Conservation (phyloP, 2,113 vertebrate genomes). For the Chloroceryle aenea region DNA sequence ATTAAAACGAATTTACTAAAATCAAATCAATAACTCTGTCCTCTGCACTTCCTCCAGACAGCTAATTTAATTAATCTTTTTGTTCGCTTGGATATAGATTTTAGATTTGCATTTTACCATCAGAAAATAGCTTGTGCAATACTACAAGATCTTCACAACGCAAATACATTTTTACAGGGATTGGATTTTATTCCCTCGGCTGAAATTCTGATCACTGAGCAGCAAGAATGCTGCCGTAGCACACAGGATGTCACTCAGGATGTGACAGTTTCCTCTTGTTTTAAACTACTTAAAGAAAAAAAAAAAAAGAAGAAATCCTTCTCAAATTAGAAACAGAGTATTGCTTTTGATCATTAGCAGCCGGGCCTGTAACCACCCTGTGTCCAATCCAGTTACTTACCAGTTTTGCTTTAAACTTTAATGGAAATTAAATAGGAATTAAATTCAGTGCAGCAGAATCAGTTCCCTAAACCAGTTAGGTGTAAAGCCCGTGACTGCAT, state of each 20-base stretch:
- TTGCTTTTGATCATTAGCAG: conserved; percentile 4
- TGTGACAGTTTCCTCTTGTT: conserved; percentile 75
- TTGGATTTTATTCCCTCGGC: conserved; percentile 77
- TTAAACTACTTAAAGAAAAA: conserved; percentile 47
- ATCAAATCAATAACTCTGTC: conserved; percentile 76
- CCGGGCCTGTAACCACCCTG: not conserved
- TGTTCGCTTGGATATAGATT: conserved; percentile 74
- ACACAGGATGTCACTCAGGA: conserved; percentile 83
- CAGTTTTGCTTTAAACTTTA: not conserved
- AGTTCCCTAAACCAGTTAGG: not conserved
- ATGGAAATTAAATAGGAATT: not conserved
- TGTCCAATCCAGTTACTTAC: not conserved
- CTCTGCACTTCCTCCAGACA: conserved; percentile 73
- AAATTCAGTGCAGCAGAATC: not conserved
- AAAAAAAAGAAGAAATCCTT: not conserved
- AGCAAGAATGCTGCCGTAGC: conserved; percentile 63
- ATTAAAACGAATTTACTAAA: conserved; percentile 74
- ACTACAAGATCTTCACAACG: conserved; percentile 70
- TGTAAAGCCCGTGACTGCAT: not conserved
- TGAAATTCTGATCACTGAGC: conserved; percentile 75
- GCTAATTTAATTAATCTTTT: conserved; percentile 78
- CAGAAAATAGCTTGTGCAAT: conserved; percentile 70
- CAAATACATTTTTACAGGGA: conserved; percentile 77
- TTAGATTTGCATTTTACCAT: conserved; percentile 75
- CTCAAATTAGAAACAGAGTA: conserved; percentile 52